Evolutionary conservation across 37 sponge, comb jelly and placozoan species (phyloP).

Genomic region (Mnemiopsis leidyi): DNA sequence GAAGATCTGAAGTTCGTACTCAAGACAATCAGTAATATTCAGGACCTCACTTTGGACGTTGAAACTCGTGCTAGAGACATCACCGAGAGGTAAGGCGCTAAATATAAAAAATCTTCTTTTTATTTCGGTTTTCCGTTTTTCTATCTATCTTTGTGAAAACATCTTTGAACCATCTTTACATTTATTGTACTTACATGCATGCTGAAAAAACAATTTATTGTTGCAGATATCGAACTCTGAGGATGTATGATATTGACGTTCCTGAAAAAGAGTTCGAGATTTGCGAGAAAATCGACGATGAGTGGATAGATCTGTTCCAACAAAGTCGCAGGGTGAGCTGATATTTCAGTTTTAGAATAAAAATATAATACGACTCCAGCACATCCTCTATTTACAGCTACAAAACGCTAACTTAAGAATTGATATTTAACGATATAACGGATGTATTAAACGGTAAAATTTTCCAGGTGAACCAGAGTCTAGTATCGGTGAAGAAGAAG

Average conservation of each 20-base stretch:
- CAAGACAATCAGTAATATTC: conserved; percentile 86
- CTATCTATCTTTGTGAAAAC: too few relatives aligned
- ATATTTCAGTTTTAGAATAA: too few relatives aligned
- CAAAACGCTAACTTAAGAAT: too few relatives aligned
- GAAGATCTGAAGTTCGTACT: conserved; percentile 95
- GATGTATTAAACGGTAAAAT: too few relatives aligned
- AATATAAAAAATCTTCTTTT: background rate
- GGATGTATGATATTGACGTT: conserved; percentile 79
- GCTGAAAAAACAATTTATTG: too few relatives aligned
- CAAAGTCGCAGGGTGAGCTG: conserved; percentile 52
- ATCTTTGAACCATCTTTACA: too few relatives aligned
- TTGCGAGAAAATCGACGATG: conserved; percentile 56
- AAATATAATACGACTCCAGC: too few relatives aligned
- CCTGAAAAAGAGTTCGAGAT: conserved; percentile 53
- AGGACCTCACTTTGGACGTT: conserved; percentile 86
- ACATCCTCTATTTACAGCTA: too few relatives aligned
- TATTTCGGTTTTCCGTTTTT: background rate
- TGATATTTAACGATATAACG: too few relatives aligned
- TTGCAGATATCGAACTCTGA: conserved; percentile 86
- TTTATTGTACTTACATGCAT: too few relatives aligned
- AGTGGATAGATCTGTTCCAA: conserved; percentile 26
- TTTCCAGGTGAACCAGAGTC: conserved; percentile 75
- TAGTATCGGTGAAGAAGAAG: conserved; percentile 92
- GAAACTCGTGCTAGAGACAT: conserved; percentile 79
- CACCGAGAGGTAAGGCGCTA: background rate